Evolutionary conservation across 1,140 invertebrate species (phyloP).

Genomic region (Limonius californicus): DNA sequence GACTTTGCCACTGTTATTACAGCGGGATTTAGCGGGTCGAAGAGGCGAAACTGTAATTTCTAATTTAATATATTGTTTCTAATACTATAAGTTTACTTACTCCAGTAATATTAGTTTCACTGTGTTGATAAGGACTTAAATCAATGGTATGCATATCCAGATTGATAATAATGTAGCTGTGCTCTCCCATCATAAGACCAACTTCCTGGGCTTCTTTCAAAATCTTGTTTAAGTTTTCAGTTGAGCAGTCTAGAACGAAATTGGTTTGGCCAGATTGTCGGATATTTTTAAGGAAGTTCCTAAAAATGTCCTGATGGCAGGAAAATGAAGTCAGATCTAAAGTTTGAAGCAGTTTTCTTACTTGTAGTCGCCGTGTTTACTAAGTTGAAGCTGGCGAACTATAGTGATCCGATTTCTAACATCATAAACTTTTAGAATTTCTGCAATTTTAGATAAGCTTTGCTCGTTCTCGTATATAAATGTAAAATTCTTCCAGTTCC

Average conservation of each 20-base stretch:
- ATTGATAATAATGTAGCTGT: slow-evolving; percentile 74
- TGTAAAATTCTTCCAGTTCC: slow-evolving; percentile 81
- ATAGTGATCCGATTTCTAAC: slow-evolving; percentile 46
- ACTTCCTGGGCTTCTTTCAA: slow-evolving; percentile 69
- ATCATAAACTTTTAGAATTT: slow-evolving; percentile 59
- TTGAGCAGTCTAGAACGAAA: slow-evolving; percentile 39
- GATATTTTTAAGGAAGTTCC: slow-evolving; percentile 30
- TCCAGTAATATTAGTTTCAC: slow-evolving; percentile 80
- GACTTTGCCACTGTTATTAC: background rate
- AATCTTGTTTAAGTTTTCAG: slow-evolving; percentile 36
- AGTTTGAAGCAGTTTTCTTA: slow-evolving; percentile 15
- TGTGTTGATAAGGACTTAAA: slow-evolving; percentile 75
- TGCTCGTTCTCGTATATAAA: slow-evolving; percentile 80
- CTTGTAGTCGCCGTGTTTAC: slow-evolving; percentile 52
- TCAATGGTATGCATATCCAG: slow-evolving; percentile 82
- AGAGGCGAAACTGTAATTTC: background rate
- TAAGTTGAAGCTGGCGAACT: slow-evolving; percentile 55
- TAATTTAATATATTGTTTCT: too few species aligned
- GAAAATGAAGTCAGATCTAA: background rate
- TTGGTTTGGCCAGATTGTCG: slow-evolving; percentile 34
- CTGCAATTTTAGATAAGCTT: slow-evolving; percentile 70
- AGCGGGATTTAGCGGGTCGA: background rate
- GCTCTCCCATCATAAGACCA: slow-evolving; percentile 72
- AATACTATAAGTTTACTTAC: slow-evolving; percentile 36
- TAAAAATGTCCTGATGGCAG: background rate